Percentiles rank a stretch among this genome's conserved stretches.
Evolutionary conservation across 2,888 invertebrate genomes (phyloP).

Genomic region (Villa cingulata): DNA sequence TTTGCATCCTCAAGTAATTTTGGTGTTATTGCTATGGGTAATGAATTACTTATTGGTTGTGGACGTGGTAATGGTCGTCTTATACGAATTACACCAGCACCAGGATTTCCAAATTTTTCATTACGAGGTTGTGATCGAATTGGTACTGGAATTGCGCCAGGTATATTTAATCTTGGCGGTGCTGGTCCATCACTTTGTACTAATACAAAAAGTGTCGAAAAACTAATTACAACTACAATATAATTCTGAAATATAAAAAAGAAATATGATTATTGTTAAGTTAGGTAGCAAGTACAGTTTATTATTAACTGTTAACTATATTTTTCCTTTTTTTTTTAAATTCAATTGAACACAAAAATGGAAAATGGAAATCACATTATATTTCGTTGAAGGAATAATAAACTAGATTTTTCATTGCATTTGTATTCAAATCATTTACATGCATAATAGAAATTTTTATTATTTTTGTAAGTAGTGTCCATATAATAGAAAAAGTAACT

Average conservation of each 20-base stretch:
- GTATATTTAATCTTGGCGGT: conserved; percentile 52
- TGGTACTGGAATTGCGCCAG: conserved; percentile 45
- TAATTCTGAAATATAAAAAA: conserved; percentile 7
- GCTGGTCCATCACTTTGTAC: conserved; percentile 44
- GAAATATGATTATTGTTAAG: too few species aligned
- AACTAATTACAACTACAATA: not conserved
- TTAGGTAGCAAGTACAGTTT: too few species aligned
- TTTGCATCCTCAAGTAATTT: conserved; percentile 37
- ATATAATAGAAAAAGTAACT: too few species aligned
- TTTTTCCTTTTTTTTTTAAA: too few species aligned
- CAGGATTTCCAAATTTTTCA: conserved; percentile 13
- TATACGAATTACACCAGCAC: conserved; percentile 28
- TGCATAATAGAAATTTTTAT: too few species aligned
- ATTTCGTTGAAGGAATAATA: too few species aligned
- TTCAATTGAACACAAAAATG: too few species aligned
- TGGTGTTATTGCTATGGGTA: conserved; percentile 37
- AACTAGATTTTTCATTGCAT: too few species aligned
- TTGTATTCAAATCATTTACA: too few species aligned
- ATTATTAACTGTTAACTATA: too few species aligned
- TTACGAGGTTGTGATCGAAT: conserved; percentile 24
- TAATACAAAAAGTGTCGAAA: conserved; percentile 9
- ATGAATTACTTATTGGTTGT: conserved; percentile 36
- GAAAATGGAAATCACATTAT: too few species aligned
- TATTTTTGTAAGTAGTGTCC: too few species aligned
- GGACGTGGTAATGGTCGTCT: conserved; percentile 37